Evolutionary conservation across 2,888 invertebrate genomes (phyloP), one percentile per base, ranked within the genome.

Genomic region (Phengaris arion): DNA sequence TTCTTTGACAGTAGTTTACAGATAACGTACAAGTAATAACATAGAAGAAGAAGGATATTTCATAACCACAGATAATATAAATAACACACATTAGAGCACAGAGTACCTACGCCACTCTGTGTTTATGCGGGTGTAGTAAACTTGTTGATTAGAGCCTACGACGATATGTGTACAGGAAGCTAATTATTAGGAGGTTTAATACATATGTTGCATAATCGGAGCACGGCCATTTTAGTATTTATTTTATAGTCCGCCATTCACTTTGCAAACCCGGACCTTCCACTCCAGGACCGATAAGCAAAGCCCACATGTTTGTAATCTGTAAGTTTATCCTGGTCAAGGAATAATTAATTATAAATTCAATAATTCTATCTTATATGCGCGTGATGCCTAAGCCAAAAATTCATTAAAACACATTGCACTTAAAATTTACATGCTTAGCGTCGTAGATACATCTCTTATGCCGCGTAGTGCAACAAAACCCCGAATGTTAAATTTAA

Each of bases 1-100:
- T 72, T 74, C 57, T 57, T 46, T 55, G 74, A 55, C 74, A 72
- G 52, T 54, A 52, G 15, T 54, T 69, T 55, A 48, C 10, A 68
- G 9, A 68, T 68, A 52, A 46, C 77, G 76, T 57, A 51, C 45
- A n/a, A 48, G 75, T 79, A 77, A 79, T 79, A 77, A 77, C 64
- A 79, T 77, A 79, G 78, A 77, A 79, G 79, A 78, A 73, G 72
- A 77, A 76, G 78, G 77, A 76, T 73, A 74, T 79, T 79, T 79
- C 79, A 77, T 79, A 79, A 79, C 77, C 77, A 70, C 78, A 69
- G 70, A 75, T 70, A 75, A 75, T 75, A 75, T 54, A 64, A 75
- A 75, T 75, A 68, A 69, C 75, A 75, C 54, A 57, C 54, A 69
- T 75, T 75, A 75, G 68, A 73, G 51, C 74, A 76, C 75, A 77